Evolutionary conservation across 2,113 vertebrate species (phyloP).

Genomic region (Spermophilus dauricus): DNA sequence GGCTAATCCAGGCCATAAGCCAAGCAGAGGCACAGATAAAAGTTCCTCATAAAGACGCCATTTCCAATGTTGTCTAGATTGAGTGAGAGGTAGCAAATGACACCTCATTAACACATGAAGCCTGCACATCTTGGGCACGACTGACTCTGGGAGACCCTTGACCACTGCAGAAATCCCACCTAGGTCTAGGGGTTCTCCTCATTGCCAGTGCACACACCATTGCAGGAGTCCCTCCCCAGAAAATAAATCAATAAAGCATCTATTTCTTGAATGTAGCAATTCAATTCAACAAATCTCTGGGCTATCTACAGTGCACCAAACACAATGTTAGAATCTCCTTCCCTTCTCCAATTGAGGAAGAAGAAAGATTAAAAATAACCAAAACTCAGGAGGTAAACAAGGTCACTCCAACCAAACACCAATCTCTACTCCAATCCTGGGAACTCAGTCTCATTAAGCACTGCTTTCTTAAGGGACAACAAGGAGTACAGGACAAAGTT

Average conservation of each 20-base stretch:
- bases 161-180: rapidly evolving
- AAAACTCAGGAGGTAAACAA: background rate
- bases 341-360: background rate
- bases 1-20: background rate
- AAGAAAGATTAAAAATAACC: background rate
- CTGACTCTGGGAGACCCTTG: background rate
- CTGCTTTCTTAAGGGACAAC: background rate
- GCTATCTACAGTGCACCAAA: background rate
- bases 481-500: background rate
- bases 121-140: background rate
- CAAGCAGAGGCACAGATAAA: background rate
- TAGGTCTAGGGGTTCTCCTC: background rate
- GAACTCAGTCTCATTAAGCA: background rate
- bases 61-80: background rate
- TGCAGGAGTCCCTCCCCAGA: background rate
- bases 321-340: background rate
- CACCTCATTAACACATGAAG: background rate
- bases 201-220: background rate
- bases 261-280: background rate
- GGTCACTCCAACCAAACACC: background rate
- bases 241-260: background rate
- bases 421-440: background rate
- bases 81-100: background rate
- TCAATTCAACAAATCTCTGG: background rate
- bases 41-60: background rate